phyloP scores from a whole-genome alignment of 2,797 vertebrate species.

The Psittacula echo region DNA sequence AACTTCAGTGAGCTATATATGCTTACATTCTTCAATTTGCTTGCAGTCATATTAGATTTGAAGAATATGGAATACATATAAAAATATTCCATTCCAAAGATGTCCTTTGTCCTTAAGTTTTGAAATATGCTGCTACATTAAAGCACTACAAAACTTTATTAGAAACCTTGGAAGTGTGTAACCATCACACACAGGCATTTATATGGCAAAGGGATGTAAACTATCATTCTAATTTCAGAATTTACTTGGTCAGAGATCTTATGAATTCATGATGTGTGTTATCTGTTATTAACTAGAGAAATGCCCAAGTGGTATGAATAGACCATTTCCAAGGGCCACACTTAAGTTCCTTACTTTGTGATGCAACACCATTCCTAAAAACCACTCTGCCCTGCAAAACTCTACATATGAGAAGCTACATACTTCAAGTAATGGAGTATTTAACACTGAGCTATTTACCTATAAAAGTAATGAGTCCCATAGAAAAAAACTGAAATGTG shows the following conservation, averaged over 20 bases:
- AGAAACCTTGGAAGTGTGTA: neutral
- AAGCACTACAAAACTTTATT: neutral
- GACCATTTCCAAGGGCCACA: neutral
- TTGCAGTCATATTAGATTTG: neutral
- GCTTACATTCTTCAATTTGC: neutral
- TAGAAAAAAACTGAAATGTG: neutral
- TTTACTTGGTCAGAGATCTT: neutral
- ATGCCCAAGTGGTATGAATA: neutral
- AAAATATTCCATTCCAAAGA: neutral
- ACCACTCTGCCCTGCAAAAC: neutral
- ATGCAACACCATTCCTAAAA: neutral
- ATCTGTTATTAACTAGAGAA: neutral
- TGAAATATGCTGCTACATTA: neutral
- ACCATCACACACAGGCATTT: neutral
- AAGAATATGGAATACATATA: neutral
- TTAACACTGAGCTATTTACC: neutral
- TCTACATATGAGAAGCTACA: neutral
- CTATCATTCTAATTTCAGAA: neutral
- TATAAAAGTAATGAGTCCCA: neutral
- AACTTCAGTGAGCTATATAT: neutral
- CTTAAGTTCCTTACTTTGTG: neutral
- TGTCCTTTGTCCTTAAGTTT: neutral
- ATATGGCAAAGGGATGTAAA: neutral
- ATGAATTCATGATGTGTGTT: neutral
- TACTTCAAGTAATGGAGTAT: neutral